Conservation (phyloP, 2,113 vertebrate species). For the Ia io region DNA sequence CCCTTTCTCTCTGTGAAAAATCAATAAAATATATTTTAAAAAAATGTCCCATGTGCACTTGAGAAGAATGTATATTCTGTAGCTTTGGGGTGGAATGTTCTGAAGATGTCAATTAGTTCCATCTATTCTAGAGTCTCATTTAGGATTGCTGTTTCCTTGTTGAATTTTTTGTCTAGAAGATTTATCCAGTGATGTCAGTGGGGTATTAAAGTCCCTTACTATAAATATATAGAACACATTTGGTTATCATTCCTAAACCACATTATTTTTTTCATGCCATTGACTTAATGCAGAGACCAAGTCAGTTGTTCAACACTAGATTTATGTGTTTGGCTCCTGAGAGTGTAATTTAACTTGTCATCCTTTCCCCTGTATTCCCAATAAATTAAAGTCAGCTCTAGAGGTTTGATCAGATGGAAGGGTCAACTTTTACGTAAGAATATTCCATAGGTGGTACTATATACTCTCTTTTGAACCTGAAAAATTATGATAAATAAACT, state of each 20-base stretch:
- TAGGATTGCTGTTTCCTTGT: too few species aligned
- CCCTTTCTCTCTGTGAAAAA: too few species aligned
- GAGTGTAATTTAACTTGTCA: neutral
- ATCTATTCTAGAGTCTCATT: too few species aligned
- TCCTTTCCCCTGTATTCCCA: neutral
- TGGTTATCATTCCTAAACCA: neutral
- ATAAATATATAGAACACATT: neutral
- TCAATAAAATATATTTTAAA: too few species aligned
- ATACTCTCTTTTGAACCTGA: neutral
- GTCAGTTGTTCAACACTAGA: neutral
- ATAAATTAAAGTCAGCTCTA: neutral
- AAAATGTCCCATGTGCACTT: too few species aligned
- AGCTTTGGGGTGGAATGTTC: too few species aligned
- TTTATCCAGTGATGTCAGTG: too few species aligned
- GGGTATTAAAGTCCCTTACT: too few species aligned
- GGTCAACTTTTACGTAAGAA: neutral
- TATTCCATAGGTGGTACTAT: neutral
- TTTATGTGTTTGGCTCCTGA: neutral
- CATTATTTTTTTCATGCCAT: neutral
- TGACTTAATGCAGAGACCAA: constrained; percentile 35
- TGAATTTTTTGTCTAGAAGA: too few species aligned
- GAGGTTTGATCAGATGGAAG: neutral
- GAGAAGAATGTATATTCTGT: too few species aligned
- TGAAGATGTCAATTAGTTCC: too few species aligned
- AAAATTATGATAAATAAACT: neutral